Percentiles rank a stretch among this genome's conserved stretches.
These are phyloP conservation scores for Sebastes miniatus DNA, from an alignment of 2,797 vertebrate genomes.

Conservation along the genomic window DNA sequence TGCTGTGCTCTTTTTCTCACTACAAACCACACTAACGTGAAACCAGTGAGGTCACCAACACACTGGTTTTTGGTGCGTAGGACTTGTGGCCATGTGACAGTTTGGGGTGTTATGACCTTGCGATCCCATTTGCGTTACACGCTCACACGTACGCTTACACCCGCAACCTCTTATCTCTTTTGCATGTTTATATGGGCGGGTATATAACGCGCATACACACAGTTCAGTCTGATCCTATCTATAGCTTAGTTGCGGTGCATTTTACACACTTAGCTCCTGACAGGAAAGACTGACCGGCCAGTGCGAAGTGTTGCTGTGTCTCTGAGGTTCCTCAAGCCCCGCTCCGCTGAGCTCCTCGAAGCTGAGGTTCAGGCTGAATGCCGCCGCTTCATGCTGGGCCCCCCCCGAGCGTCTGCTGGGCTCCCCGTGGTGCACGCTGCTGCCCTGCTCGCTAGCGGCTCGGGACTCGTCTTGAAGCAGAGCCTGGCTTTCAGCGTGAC, in stretches of 20 bases:
- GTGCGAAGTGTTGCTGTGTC: slow-evolving; percentile 80
- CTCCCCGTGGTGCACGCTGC: slow-evolving; percentile 50
- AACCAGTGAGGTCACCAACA: slow-evolving; percentile 59
- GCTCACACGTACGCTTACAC: neutral
- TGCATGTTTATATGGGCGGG: neutral
- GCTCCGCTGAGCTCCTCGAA: slow-evolving; percentile 94
- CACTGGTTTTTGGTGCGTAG: slow-evolving; percentile 17
- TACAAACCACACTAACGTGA: slow-evolving; percentile 69
- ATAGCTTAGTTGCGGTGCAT: neutral
- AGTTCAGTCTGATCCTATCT: neutral
- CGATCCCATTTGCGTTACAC: slow-evolving; percentile 8
- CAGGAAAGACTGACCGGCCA: slow-evolving; percentile 82
- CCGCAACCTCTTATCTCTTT: neutral
- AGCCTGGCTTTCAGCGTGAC: slow-evolving; percentile 87
- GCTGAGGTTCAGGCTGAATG: slow-evolving; percentile 94
- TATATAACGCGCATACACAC: neutral
- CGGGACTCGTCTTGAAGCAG: slow-evolving; percentile 85
- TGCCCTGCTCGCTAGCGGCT: slow-evolving; percentile 77
- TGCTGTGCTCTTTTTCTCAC: slow-evolving; percentile 50
- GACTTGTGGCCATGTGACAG: slow-evolving; percentile 23
- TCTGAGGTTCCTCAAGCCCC: slow-evolving; percentile 89
- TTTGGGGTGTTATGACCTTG: slow-evolving; percentile 31
- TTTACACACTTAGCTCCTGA: neutral
- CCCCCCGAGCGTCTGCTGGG: slow-evolving; percentile 48
- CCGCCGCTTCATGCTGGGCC: slow-evolving; percentile 56